Evolutionary conservation across 2,797 vertebrate species (phyloP).

Genomic region (Nothura maculosa): DNA sequence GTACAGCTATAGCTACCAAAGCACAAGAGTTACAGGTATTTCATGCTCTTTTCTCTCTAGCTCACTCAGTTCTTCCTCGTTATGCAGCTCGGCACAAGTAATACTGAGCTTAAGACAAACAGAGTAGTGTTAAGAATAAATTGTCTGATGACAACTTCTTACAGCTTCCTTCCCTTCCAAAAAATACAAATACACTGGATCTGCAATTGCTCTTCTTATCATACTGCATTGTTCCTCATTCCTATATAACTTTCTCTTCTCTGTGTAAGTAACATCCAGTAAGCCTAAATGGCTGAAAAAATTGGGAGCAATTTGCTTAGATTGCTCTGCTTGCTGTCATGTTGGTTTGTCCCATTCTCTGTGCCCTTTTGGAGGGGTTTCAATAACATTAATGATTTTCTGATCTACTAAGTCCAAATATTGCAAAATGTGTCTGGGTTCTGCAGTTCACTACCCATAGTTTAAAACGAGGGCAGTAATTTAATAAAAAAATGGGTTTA

Average conservation of each 20-base stretch:
- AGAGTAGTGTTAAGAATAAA: neutral
- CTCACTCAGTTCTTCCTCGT: neutral
- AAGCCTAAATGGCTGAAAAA: neutral
- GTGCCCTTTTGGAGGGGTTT: neutral
- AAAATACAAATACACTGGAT: neutral
- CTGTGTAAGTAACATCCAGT: neutral
- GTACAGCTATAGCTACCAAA: neutral
- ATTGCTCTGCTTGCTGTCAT: neutral
- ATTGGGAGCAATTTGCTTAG: neutral
- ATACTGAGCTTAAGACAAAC: neutral
- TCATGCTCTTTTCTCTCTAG: neutral
- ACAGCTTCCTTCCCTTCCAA: neutral
- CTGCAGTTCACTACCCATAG: neutral
- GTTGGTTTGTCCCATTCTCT: neutral
- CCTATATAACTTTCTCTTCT: neutral
- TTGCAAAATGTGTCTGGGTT: neutral
- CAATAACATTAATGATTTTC: neutral
- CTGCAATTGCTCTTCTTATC: neutral
- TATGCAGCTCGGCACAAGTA: neutral
- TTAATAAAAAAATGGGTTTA: neutral
- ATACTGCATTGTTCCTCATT: neutral
- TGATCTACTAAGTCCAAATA: neutral
- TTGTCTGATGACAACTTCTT: neutral
- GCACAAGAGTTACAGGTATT: neutral
- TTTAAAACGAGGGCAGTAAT: conserved; percentile 9